Percentiles rank a stretch among this genome's conserved stretches.
Evolutionary conservation across 2,797 vertebrate genomes (phyloP).

Genomic region (Geotrypetes seraphini): DNA sequence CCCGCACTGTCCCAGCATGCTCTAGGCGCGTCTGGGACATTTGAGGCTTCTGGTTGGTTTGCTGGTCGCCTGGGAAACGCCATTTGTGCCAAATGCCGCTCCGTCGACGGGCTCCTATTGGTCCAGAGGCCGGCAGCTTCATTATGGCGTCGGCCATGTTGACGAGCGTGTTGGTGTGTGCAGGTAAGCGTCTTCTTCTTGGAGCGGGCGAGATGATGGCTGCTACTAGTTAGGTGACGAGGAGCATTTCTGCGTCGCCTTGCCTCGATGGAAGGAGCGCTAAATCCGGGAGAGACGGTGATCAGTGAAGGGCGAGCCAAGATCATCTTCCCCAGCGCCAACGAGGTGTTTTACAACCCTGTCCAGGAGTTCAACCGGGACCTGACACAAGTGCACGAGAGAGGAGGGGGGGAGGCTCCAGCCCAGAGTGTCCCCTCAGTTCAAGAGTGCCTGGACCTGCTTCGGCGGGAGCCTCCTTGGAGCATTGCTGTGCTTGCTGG

Average conservation of each 20-base stretch:
- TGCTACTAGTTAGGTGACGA: no score
- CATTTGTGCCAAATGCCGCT: not conserved
- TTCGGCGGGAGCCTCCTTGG: no score
- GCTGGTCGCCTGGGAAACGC: no score
- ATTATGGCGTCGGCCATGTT: constrained; percentile 37
- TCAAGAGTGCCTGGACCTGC: no score
- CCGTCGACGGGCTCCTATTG: constrained; percentile 4
- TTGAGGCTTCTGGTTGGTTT: no score
- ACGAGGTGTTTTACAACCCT: constrained; percentile 89
- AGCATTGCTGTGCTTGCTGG: no score
- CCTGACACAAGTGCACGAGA: constrained; percentile 89
- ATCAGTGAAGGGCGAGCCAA: constrained; percentile 73
- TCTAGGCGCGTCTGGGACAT: constrained; percentile 1
- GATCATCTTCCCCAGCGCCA: constrained; percentile 73
- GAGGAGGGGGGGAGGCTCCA: no score
- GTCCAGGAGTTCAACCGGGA: constrained; percentile 93
- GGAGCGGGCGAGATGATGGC: not conserved
- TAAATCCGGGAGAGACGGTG: constrained; percentile 54
- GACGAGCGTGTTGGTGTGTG: not conserved
- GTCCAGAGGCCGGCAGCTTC: not conserved
- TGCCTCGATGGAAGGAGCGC: no score
- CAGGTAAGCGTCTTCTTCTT: not conserved
- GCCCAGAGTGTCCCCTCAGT: no score
- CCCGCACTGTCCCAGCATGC: no score
- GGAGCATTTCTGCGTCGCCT: no score